These are phyloP conservation scores for Myotis davidii DNA, from an alignment of 2,113 vertebrate species.

Conservation along the genomic window DNA sequence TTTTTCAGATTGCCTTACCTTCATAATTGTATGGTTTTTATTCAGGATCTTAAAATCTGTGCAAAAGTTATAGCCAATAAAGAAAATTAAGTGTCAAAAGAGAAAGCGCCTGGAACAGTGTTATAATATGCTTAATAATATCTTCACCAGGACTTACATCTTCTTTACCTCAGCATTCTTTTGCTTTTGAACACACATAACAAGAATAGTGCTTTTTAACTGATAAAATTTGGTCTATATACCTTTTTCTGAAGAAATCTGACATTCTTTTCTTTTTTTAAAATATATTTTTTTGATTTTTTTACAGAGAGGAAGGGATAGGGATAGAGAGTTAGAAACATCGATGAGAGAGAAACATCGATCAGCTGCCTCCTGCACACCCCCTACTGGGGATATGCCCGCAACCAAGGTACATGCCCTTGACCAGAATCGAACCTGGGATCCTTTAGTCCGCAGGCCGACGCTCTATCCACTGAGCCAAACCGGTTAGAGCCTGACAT, in stretches of 20 bases:
- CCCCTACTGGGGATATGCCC: no score
- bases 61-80: not conserved
- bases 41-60: not conserved
- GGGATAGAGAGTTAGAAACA: no score
- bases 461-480: no score
- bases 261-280: not conserved
- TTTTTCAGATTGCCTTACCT: conserved; percentile 12
- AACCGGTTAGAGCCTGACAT: not conserved
- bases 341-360: no score
- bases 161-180: not conserved
- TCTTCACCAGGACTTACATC: not conserved
- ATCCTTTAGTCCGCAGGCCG: no score
- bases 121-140: not conserved
- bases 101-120: not conserved
- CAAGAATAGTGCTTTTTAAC: conserved; percentile 33
- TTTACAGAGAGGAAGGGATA: no score
- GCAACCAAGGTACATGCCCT: no score
- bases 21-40: conserved; percentile 34
- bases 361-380: no score
- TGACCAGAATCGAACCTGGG: no score
- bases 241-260: not conserved
- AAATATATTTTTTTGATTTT: no score
- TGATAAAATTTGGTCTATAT: not conserved
- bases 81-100: not conserved
- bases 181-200: not conserved